Conservation (phyloP, 1,140 invertebrate genomes). For the Drosophila fuyamai region DNA sequence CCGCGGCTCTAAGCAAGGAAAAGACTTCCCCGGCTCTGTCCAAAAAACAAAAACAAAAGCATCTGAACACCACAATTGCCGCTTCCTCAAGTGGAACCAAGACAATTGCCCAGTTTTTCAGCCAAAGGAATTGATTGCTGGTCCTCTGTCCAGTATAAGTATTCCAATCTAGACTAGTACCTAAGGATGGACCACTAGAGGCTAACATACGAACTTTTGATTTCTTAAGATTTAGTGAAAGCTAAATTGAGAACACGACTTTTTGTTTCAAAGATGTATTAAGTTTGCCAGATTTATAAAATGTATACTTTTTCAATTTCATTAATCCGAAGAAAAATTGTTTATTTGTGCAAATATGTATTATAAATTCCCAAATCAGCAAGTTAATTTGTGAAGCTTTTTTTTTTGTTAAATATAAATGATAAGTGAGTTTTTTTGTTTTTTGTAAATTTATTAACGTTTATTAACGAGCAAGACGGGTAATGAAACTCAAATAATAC, state of each 20-base stretch:
- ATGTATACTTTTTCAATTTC: background rate
- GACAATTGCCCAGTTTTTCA: constrained; percentile 74
- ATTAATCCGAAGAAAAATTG: too few species aligned
- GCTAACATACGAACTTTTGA: background rate
- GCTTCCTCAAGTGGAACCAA: constrained; percentile 39
- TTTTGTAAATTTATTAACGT: constrained; percentile 6
- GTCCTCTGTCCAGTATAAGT: background rate
- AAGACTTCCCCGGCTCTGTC: constrained; percentile 32
- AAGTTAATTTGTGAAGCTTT: constrained; percentile 3
- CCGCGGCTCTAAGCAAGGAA: constrained; percentile 22
- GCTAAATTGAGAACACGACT: background rate
- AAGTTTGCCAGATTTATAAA: background rate
- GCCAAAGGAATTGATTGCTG: constrained; percentile 49
- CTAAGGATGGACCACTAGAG: constrained; percentile 1
- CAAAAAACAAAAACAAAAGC: constrained; percentile 43
- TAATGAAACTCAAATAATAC: constrained; percentile 4
- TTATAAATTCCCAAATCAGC: background rate
- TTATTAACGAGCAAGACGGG: background rate
- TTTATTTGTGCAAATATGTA: background rate
- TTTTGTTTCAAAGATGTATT: background rate
- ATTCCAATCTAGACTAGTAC: background rate
- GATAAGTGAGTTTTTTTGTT: background rate
- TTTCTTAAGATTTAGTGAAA: background rate
- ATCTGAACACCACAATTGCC: constrained; percentile 40
- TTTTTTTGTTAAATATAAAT: constrained; percentile 7